Percentiles rank a stretch among this genome's conserved stretches.
Evolutionary conservation across 2,888 invertebrate genomes (phyloP).

Genomic region (Mythimna albipuncta): DNA sequence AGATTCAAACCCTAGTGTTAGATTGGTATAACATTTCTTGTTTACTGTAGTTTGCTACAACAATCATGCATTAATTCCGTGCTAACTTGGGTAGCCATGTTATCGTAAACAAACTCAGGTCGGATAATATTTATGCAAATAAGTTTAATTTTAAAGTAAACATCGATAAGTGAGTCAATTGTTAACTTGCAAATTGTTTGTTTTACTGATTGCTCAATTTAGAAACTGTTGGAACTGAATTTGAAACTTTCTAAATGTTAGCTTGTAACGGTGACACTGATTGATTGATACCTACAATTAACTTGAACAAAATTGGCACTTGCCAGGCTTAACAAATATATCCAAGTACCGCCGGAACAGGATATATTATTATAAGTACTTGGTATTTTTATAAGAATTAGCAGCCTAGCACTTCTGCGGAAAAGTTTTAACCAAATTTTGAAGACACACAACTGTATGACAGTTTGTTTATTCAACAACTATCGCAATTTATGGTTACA

Average conservation of each 20-base stretch:
- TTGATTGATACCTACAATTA: slow-evolving; percentile 20
- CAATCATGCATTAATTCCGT: slow-evolving; percentile 72
- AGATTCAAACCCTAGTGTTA: slow-evolving; percentile 78
- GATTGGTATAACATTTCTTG: slow-evolving; percentile 65
- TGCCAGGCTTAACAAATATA: slow-evolving; percentile 9
- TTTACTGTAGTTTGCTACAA: slow-evolving; percentile 63
- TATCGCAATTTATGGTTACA: slow-evolving; percentile 7
- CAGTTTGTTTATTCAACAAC: slow-evolving; percentile 21
- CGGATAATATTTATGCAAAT: slow-evolving; percentile 58
- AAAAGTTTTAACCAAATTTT: slow-evolving; percentile 32
- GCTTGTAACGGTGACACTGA: slow-evolving; percentile 16
- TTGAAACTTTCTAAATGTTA: slow-evolving; percentile 35
- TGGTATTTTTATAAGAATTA: slow-evolving; percentile 25
- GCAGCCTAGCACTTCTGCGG: neutral
- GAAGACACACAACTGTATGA: neutral
- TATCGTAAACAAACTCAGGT: slow-evolving; percentile 69
- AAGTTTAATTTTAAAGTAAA: slow-evolving; percentile 60
- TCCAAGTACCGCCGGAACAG: slow-evolving; percentile 4
- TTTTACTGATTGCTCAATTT: slow-evolving; percentile 40
- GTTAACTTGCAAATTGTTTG: slow-evolving; percentile 52
- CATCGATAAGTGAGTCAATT: slow-evolving; percentile 52
- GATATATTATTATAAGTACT: neutral
- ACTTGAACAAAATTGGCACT: slow-evolving; percentile 26
- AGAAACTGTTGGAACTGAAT: slow-evolving; percentile 42
- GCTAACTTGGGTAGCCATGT: slow-evolving; percentile 63